Evolutionary conservation across 2,797 vertebrate species (phyloP), one percentile per base, ranked within the genome.

Genomic region (Enteromius unitaeniatus): DNA sequence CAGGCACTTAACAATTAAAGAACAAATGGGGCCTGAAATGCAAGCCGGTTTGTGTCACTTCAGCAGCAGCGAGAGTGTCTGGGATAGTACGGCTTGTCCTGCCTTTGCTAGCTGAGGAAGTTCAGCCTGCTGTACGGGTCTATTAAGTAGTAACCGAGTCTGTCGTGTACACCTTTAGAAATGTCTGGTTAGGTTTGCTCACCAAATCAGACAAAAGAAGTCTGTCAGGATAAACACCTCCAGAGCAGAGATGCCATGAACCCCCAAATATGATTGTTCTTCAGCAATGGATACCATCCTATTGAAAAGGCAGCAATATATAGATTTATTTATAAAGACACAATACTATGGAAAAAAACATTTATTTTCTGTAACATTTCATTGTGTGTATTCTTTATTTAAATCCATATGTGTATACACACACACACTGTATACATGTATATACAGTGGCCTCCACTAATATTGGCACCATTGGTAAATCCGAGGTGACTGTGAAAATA

Each of bases 1-100:
- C 88, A 69, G 86, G 62, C 86, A 87, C 82, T 88, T 88, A 88
- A 88, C 86, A 88, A 87, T 87, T 87, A 84, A 88, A 79, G 82
- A 88, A 87, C 86, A 88, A 88, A 87, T 82, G 64, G 82, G 78
- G 64, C 74, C 34, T 77, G 88, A 84, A 86, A 88, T 40, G 19
- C 17, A 49, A 86, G 75, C 68, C 15, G 42, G n/a, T 21, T 13
- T 78, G 60, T 80, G 60, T 47, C 69, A 58, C 68, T 68, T 72
- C 51, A 79, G 53, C 67, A 78, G 65, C 51, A 49, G 70, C 0
- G 15, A 19, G 55, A 82, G 58, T 3, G 13, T 65, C 51, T 17
- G n/a, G n/a, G 13, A 47, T 47, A 49, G 70, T 74, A 79, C 0
- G 28, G 53, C 15, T 45, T 21, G 4, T 31, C 9, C 4, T 73